Percentiles rank a stretch among this genome's conserved stretches.
Conservation (phyloP, 2,797 vertebrate species). For the Adrianichthys oophorus region DNA sequence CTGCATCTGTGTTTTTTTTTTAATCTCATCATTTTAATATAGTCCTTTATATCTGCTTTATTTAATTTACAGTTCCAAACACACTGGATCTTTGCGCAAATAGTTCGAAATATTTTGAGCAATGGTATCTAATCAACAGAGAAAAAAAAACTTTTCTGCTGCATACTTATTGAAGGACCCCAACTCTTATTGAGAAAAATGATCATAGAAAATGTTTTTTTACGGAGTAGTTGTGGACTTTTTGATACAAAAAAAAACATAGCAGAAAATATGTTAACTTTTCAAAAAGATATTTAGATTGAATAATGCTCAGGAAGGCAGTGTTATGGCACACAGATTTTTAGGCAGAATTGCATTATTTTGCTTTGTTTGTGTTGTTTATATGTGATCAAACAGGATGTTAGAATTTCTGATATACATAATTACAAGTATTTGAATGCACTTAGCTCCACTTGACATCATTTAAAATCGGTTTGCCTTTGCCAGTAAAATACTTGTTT, state of each 20-base stretch:
- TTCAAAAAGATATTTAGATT: constrained; percentile 59
- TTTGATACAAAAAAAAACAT: constrained; percentile 32
- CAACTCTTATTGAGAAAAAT: constrained; percentile 34
- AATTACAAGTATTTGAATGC: constrained; percentile 4
- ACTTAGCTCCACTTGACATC: constrained; percentile 3
- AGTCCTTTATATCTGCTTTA: constrained; percentile 10
- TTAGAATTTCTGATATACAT: constrained; percentile 20
- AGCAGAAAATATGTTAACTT: constrained; percentile 46
- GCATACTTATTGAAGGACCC: constrained; percentile 27
- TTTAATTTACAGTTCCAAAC: constrained; percentile 33
- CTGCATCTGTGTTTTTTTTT: no score
- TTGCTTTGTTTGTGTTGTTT: constrained; percentile 14
- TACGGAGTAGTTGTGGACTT: constrained; percentile 19
- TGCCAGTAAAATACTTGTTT: neutral
- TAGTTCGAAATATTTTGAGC: constrained; percentile 49
- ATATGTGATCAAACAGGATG: constrained; percentile 21
- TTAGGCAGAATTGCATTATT: constrained; percentile 21
- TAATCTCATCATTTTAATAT: constrained; percentile 4
- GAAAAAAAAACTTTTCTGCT: constrained; percentile 29
- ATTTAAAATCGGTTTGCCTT: neutral
- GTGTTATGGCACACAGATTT: constrained; percentile 46
- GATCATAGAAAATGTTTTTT: constrained; percentile 49
- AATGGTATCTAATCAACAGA: constrained; percentile 52
- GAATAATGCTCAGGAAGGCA: constrained; percentile 43
- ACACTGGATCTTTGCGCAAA: constrained; percentile 49